phyloP scores from a whole-genome alignment of 2,113 vertebrate genomes.

The mouse (Mus musculus) region GRCm39 chrX:135676501-135677000 shows the following conservation, averaged over 20 bases:
- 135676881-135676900: slow-evolving; percentile 6
- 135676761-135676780: neutral
- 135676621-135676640: slow-evolving; percentile 97
- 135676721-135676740: slow-evolving; percentile 65
- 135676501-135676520: neutral
- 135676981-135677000: neutral
- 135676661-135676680: slow-evolving; percentile 85
- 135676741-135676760: neutral
- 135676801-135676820: slow-evolving; percentile 4
- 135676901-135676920: slow-evolving; percentile 26
- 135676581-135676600: slow-evolving; percentile 98
- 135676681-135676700: slow-evolving; percentile 92
- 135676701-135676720: slow-evolving; percentile 90
- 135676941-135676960: neutral
- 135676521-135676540: neutral
- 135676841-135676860: slow-evolving; percentile 9
- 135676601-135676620: slow-evolving; percentile 95
- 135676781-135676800: neutral
- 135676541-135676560: neutral
- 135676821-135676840: slow-evolving; percentile 44
- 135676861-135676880: neutral
- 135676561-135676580: slow-evolving; percentile 78
- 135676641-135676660: slow-evolving; percentile 97
- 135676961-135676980: slow-evolving; percentile 44
- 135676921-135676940: neutral